Evolutionary conservation across 2,797 vertebrate species (phyloP), one percentile per base, ranked within the genome.

Genomic region (Notamacropus eugenii): DNA sequence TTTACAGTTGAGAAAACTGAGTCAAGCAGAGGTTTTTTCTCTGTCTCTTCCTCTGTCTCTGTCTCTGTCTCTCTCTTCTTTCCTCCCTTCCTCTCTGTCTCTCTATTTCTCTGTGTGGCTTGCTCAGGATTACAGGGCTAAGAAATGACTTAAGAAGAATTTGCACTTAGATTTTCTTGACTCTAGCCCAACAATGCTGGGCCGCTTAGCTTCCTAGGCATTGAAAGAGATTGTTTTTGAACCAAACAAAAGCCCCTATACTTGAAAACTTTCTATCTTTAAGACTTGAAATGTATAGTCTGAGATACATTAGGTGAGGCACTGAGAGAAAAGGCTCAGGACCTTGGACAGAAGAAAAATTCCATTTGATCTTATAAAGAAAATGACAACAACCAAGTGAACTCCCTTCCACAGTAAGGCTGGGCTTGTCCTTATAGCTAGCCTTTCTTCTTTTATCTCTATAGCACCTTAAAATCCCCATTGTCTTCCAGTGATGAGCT

Each of bases 301-400:
- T 54, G 58, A 40, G 52, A 12, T n/a, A 28, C 55, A 92, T 62
- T n/a, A 0, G 56, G 93, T 92, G 55, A 92, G 92, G 90, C 50
- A 9, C 91, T 93, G 87, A n/a, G 57, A 46, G 24, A 87, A 87
- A 93, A 96, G 54, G 95, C 95, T 94, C 90, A 93, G 58, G 92
- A 59, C 82, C 57, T 95, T 93, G 29, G 52, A 90, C 54, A 92
- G 74, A 82, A n/a, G 62, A 67, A 93, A 91, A 93, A 54, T 82
- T 54, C 14, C 54, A 29, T 94, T 82, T 52, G 58, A 90, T 50
- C 34, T 93, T 54, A 57, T 28, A 92, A 92, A 96, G 90, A 59
- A 87, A 96, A 94, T 4, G 34, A 62, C 29, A 62, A 34, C 58
- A 95, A 93, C 97, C 59, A 93, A 74, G 92, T 1, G 3, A 19